A percentile compares a stretch with the other conserved stretches of the same genome.
Evolutionary conservation across 2,888 invertebrate genomes (phyloP).

Genomic region (Tachina grossa): DNA sequence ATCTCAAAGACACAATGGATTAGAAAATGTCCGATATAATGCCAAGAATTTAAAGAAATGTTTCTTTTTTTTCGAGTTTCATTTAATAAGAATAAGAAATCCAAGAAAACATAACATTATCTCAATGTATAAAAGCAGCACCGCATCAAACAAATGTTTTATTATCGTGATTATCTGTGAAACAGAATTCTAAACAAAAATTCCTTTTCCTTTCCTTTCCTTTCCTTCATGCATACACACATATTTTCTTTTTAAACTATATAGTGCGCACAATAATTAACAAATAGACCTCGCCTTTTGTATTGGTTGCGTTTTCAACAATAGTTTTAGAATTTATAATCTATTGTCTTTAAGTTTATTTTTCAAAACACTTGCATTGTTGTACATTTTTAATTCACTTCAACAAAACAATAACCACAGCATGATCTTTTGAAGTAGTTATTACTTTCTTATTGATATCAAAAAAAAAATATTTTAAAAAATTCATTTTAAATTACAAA

Average conservation of each 20-base stretch:
- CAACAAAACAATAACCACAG: neutral
- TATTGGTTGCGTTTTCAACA: slow-evolving; percentile 9
- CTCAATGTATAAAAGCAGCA: too few species aligned
- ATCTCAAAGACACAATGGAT: neutral
- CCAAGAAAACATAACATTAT: too few species aligned
- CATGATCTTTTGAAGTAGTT: too few species aligned
- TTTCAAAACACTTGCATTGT: slow-evolving; percentile 10
- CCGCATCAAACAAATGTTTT: too few species aligned
- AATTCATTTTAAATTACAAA: too few species aligned
- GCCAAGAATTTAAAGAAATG: neutral
- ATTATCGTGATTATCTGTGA: too few species aligned
- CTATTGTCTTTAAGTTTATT: slow-evolving; percentile 15
- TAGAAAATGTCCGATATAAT: neutral
- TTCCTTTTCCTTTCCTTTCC: neutral
- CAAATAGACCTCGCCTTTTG: slow-evolving; percentile 4
- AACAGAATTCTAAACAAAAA: too few species aligned
- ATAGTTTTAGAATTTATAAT: slow-evolving; percentile 7
- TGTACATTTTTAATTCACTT: neutral
- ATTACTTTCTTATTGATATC: too few species aligned
- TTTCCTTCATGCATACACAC: neutral
- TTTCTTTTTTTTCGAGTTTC: too few species aligned
- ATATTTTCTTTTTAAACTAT: too few species aligned
- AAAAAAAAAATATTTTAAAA: too few species aligned
- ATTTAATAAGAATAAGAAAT: too few species aligned
- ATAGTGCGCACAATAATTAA: neutral